Evolutionary conservation across 2,888 invertebrate genomes (phyloP), one percentile per base, ranked within the genome.

Genomic region (Cephalotes varians): DNA sequence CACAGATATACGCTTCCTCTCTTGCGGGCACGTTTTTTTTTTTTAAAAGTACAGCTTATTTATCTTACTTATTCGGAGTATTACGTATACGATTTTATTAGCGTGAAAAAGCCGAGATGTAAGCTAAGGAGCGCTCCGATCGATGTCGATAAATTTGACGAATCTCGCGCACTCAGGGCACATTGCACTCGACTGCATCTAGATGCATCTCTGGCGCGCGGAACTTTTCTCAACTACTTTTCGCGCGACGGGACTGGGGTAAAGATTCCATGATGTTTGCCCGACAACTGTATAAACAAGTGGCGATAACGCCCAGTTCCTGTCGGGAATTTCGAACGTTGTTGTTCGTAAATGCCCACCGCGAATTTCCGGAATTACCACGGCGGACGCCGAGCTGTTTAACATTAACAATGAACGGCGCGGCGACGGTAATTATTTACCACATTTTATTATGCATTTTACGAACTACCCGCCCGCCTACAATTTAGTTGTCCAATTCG

Each of bases 241-340:
- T 9, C 51, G 54, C 77, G 54, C 77, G 40, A 47, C 67, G n/a
- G 54, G 67, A 51, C 67, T 58, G 80, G 74, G 56, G 34, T 76
- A 72, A 73, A 74, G 80, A 76, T 80, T 60, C 21, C 76, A 76
- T 67, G 80, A 49, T 76, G 80, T 73, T 72, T 80, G 80, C 37
- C 34, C 76, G 76, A 76, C 80, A 73, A 58, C 76, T 72, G 74
- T 80, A 80, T 60, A 81, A 76, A 81, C 77, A 77, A 65, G 21
- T 65, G 47, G 40, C 62, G 64, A 81, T 81, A 81, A 76, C 76
- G 77, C 64, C 64, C 76, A 49, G 81, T 79, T 64, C 54, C 81
- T 81, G 81, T 74, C 81, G 51, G 77, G 51, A 74, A 76, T 79
- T 62, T 76, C 76, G 81, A 28, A 12, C 25, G 21, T 7, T 28